Base-by-base conservation (phyloP, 2,113 vertebrate species). In the Forbesichthys papilliferus region DNA sequence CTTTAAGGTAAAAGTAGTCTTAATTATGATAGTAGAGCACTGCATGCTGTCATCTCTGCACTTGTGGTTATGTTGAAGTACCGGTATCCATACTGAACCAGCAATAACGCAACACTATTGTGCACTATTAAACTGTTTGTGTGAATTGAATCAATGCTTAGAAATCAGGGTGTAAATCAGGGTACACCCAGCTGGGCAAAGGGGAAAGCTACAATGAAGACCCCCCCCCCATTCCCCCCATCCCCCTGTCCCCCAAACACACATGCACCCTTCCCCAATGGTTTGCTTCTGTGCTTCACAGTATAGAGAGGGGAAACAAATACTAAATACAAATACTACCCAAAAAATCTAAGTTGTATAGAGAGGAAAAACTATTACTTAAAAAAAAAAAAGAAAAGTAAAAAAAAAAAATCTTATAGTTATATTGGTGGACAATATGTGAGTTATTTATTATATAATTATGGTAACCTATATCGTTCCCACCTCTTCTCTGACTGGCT, bases 361-460 rank as follows among this genome's bases (percentile, higher is more conserved):
- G 52, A 6, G 48, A 70, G 55, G 14, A 71, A 5, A 36, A 42
- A 61, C 7, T 57, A 75, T 64, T 48, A 27, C 74, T 68, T 68
- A 64, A 2, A 1, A 2, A 2, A 3, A 27, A 27, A 27, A 27
- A 27, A 2, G 27, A 27, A 27, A 27, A 27, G 27, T 27, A 3
- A 27, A 27, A 27, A 27, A 27, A 27, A 27, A 3, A 27, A 3
- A 27, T 27, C 27, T 27, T 27, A 27, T 27, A 42, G 36, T 42
- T 11, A 52, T 14, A 52, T 14, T 9, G 16, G 54, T 56, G n/a
- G 18, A 20, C 54, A 56, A 20, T 16, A 9, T 56, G 18, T 64
- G 58, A 66, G 47, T 75, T 69, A 57, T 79, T 71, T 69, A 79
- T 79, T 56, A 70, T 57, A 71, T 79, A 53, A 70, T 57, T 69